A percentile compares a stretch with the other conserved stretches of the same genome.
Conservation (phyloP, 1,140 invertebrate genomes). For the Drepana arcuata region DNA sequence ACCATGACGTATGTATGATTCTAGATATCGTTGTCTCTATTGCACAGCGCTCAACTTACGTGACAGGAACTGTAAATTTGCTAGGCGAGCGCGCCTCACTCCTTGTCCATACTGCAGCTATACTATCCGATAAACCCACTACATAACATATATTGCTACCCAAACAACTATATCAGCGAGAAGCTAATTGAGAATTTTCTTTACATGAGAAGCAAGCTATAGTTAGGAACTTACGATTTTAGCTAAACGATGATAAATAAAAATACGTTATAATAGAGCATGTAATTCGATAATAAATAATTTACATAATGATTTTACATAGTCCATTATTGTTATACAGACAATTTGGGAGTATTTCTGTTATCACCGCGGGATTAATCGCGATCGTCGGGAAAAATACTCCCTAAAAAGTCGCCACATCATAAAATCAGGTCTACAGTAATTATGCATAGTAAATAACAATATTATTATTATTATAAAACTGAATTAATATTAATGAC, state of each 20-base stretch:
- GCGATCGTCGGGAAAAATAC: constrained; percentile 45
- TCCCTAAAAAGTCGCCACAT: constrained; percentile 42
- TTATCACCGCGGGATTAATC: constrained; percentile 11
- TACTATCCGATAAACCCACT: constrained; percentile 16
- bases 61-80: too few relatives aligned
- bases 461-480: constrained; percentile 34
- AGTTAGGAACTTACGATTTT: constrained; percentile 67
- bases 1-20: too few relatives aligned
- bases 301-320: constrained; percentile 51
- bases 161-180: constrained; percentile 21
- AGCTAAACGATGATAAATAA: constrained; percentile 61
- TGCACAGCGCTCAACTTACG: too few relatives aligned
- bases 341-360: constrained; percentile 57
- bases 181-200: constrained; percentile 26
- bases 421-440: constrained; percentile 34
- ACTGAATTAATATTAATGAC: constrained; percentile 44
- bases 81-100: too few relatives aligned
- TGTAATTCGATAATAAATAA: constrained; percentile 58
- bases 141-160: constrained; percentile 3
- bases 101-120: too few relatives aligned
- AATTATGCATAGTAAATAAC: constrained; percentile 56
- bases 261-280: constrained; percentile 34
- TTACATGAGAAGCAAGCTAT: constrained; percentile 59
- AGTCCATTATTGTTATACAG: constrained; percentile 31
- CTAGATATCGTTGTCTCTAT: too few relatives aligned